Conservation (phyloP, 1,140 invertebrate species). For the Bombus confusus region DNA sequence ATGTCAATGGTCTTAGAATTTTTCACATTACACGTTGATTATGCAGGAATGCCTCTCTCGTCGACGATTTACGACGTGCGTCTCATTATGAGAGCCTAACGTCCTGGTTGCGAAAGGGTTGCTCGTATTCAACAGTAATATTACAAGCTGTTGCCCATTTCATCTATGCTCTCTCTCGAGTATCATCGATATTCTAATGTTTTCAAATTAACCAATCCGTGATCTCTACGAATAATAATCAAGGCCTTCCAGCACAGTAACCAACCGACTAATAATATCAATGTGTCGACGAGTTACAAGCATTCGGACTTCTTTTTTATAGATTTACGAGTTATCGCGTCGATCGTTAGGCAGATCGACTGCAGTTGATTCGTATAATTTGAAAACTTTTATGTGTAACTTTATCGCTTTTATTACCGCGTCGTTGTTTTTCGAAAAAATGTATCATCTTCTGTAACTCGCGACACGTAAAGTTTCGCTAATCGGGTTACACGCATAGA, state of each 20-base stretch:
- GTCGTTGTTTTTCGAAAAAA: too few relatives aligned
- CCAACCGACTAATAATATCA: too few relatives aligned
- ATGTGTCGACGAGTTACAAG: too few relatives aligned
- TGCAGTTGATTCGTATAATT: too few relatives aligned
- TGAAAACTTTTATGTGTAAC: too few relatives aligned
- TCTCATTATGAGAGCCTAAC: slow-evolving; percentile 68
- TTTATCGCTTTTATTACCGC: too few relatives aligned
- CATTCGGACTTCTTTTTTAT: too few relatives aligned
- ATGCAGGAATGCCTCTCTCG: slow-evolving; percentile 60
- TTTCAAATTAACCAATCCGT: neutral
- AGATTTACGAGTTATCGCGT: too few relatives aligned
- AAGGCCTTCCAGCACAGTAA: too few relatives aligned
- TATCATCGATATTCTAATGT: neutral
- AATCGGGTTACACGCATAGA: neutral
- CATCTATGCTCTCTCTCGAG: neutral
- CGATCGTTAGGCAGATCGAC: too few relatives aligned
- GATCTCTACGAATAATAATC: neutral
- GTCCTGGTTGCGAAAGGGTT: slow-evolving; percentile 67
- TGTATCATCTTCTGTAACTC: too few relatives aligned
- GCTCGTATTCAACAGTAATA: slow-evolving; percentile 42
- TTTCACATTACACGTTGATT: slow-evolving; percentile 53
- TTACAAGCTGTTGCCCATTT: slow-evolving; percentile 10
- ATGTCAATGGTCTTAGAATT: slow-evolving; percentile 75
- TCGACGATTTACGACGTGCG: slow-evolving; percentile 66
- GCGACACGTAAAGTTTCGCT: too few relatives aligned